Conservation (phyloP, 2,113 vertebrate genomes). For the Willisornis vidua region DNA sequence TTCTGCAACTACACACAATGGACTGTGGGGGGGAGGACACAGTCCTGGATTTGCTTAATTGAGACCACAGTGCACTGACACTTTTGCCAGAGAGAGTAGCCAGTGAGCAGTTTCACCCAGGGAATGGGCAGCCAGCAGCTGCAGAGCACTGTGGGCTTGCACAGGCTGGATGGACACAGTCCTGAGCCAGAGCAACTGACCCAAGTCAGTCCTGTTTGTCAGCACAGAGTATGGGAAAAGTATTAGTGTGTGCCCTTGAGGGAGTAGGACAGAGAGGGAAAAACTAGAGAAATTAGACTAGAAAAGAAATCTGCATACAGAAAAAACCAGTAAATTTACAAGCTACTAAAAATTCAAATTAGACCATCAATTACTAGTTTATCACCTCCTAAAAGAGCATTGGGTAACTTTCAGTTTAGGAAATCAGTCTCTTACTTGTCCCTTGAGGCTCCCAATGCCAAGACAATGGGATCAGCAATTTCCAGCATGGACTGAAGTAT, state of each 20-base stretch:
- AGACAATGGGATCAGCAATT: constrained; percentile 97
- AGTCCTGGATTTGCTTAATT: neutral
- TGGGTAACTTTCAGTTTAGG: constrained; percentile 18
- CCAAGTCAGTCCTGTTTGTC: neutral
- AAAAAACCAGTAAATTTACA: neutral
- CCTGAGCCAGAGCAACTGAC: neutral
- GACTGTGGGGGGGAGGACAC: neutral
- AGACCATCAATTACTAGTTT: neutral
- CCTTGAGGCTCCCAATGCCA: constrained; percentile 95
- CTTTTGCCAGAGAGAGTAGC: neutral
- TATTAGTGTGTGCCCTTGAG: neutral
- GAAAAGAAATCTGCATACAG: neutral
- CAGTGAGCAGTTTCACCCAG: too few species aligned
- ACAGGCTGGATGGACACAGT: neutral
- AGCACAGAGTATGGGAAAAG: neutral
- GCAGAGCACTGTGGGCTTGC: neutral
- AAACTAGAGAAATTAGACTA: neutral
- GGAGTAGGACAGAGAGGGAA: neutral
- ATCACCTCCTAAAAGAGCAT: neutral
- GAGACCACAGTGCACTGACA: neutral
- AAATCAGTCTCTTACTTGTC: constrained; percentile 85
- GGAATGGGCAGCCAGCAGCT: neutral
- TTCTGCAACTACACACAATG: neutral
- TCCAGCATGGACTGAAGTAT: constrained; percentile 99
- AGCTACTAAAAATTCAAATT: neutral